Evolutionary conservation across 2,888 invertebrate species (phyloP).

Genomic region (Troilus luridus): DNA sequence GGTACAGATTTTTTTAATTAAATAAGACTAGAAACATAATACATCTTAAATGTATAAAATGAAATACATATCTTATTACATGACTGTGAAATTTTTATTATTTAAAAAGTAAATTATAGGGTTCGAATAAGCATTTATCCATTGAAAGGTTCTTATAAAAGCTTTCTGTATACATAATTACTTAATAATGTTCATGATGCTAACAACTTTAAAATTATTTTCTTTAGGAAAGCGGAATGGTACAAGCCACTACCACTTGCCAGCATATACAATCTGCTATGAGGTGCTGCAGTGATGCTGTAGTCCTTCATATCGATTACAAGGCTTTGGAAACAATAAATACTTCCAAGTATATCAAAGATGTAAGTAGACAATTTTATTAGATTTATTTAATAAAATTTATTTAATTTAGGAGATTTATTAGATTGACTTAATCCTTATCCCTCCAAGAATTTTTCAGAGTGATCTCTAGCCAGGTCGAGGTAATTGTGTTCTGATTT

Average conservation of each 20-base stretch:
- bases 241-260: constrained; percentile 69
- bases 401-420: too few relatives aligned
- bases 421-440: too few relatives aligned
- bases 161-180: background rate
- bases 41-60: too few relatives aligned
- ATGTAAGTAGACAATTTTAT: constrained; percentile 66
- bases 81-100: background rate
- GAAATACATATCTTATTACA: too few relatives aligned
- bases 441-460: too few relatives aligned
- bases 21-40: too few relatives aligned
- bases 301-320: constrained; percentile 75
- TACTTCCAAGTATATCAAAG: constrained; percentile 74
- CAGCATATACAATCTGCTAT: constrained; percentile 78
- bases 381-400: background rate
- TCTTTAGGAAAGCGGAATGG: constrained; percentile 44
- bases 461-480: too few relatives aligned
- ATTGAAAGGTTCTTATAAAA: background rate
- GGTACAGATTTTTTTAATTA: too few relatives aligned
- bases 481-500: too few relatives aligned
- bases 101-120: background rate
- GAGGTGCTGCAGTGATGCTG: constrained; percentile 75
- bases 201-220: background rate
- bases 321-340: constrained; percentile 75
- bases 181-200: too few relatives aligned
- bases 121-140: background rate